These are phyloP conservation scores for Cassiopea andromeda DNA, from an alignment of 30 jellyfish, hydroid and myxozoan species.

Conservation along the genomic window DNA sequence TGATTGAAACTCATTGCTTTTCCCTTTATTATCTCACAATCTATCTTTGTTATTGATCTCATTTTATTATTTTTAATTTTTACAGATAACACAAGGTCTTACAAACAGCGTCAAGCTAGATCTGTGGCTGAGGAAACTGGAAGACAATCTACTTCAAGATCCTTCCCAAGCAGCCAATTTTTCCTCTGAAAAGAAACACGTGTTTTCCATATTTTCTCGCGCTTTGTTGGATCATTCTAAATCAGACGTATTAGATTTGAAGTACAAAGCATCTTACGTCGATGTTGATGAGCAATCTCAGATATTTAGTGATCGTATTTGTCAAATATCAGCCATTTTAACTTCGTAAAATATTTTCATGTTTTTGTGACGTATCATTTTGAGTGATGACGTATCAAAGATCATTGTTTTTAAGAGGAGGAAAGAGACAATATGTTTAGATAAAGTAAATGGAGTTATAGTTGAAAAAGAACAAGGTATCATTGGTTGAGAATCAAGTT, in stretches of 20 bases:
- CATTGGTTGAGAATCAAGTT: too few species aligned
- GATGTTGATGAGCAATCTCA: neutral
- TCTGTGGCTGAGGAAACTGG: constrained; percentile 34
- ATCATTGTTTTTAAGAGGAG: too few species aligned
- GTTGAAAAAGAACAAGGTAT: too few species aligned
- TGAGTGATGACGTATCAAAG: too few species aligned
- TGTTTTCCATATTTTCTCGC: neutral
- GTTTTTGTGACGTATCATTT: too few species aligned
- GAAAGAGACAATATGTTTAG: too few species aligned
- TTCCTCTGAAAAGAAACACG: constrained; percentile 13
- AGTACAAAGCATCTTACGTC: neutral
- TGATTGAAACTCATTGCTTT: too few species aligned
- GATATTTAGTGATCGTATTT: neutral
- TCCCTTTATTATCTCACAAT: too few species aligned
- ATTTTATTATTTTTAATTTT: neutral
- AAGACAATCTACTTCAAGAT: neutral
- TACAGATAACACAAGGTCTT: constrained; percentile 16
- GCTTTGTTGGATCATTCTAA: constrained; percentile 14
- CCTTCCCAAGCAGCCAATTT: neutral
- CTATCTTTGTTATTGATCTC: neutral
- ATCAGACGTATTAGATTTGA: neutral
- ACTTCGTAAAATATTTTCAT: too few species aligned
- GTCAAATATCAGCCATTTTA: neutral
- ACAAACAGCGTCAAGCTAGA: constrained; percentile 22
- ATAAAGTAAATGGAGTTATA: too few species aligned